Conservation (phyloP, 2,797 vertebrate genomes). For the Pangasius sanitwongsei region DNA sequence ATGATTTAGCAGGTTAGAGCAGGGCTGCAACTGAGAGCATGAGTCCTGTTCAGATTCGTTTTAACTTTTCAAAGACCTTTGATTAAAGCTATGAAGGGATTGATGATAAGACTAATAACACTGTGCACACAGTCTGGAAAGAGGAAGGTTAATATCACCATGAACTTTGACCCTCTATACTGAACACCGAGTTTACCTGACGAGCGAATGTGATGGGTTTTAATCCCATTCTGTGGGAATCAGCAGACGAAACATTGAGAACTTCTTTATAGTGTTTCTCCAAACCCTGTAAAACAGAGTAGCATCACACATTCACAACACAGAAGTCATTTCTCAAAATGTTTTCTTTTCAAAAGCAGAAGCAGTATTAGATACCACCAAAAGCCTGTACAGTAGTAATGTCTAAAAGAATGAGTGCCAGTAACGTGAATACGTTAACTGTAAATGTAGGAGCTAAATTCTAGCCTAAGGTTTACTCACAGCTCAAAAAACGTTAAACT, state of each 20-base stretch:
- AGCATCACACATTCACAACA: background rate
- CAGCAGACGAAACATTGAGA: conserved; percentile 64
- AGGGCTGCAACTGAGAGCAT: background rate
- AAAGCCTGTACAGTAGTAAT: background rate
- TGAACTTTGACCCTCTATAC: background rate
- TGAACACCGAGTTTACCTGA: conserved; percentile 66
- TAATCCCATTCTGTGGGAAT: conserved; percentile 66
- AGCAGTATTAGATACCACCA: background rate
- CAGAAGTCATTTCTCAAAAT: background rate
- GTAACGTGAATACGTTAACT: background rate
- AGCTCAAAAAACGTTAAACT: background rate
- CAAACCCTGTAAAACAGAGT: conserved; percentile 59
- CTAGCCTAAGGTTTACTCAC: background rate
- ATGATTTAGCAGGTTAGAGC: background rate
- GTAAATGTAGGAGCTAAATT: background rate
- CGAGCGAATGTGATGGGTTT: conserved; percentile 74
- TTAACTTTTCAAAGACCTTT: background rate
- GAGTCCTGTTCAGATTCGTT: background rate
- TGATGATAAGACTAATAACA: background rate
- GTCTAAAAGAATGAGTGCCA: background rate
- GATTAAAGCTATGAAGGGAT: background rate
- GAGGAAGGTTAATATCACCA: background rate
- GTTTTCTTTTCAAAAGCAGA: background rate
- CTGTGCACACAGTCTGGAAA: background rate
- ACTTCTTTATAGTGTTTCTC: conserved; percentile 66